Percentiles rank a stretch among this genome's conserved stretches.
phyloP scores from a whole-genome alignment of 1,140 invertebrate genomes.

The Metopolophium dirhodum region DNA sequence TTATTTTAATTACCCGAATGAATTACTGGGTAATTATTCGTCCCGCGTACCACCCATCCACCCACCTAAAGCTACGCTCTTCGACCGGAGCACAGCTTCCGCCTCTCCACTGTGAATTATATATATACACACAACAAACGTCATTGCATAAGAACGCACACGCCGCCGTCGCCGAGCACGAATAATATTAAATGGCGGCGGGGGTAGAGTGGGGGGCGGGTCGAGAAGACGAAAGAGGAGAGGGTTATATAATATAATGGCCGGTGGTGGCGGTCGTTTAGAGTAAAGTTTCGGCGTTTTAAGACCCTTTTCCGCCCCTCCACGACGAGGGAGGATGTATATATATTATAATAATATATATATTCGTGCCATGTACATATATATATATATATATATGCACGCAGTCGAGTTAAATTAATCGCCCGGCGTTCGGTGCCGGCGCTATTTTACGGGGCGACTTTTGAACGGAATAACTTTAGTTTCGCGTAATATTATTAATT shows the following conservation, averaged over 20 bases:
- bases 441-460: conserved; percentile 38
- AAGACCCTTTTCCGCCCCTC: not conserved
- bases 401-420: conserved; percentile 48
- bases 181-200: not conserved
- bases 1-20: conserved; percentile 51
- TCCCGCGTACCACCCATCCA: not conserved
- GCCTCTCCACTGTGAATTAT: not conserved
- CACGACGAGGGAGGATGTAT: not conserved
- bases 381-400: not conserved
- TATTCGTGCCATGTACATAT: not conserved
- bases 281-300: conserved; percentile 54
- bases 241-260: conserved; percentile 30
- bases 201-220: not conserved
- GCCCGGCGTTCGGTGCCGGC: conserved; percentile 14
- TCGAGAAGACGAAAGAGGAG: not conserved
- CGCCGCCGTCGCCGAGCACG: not conserved
- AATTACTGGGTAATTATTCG: conserved; percentile 52
- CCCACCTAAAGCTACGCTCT: not conserved
- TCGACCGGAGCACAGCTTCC: not conserved
- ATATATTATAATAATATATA: not conserved
- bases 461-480: conserved; percentile 48
- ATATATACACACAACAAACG: not conserved
- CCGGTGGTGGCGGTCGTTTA: conserved; percentile 49
- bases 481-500: not conserved
- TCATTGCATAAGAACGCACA: not conserved